These are phyloP conservation scores for Ciconia stormi DNA, from an alignment of 2,113 vertebrate genomes.

Conservation along the genomic window DNA sequence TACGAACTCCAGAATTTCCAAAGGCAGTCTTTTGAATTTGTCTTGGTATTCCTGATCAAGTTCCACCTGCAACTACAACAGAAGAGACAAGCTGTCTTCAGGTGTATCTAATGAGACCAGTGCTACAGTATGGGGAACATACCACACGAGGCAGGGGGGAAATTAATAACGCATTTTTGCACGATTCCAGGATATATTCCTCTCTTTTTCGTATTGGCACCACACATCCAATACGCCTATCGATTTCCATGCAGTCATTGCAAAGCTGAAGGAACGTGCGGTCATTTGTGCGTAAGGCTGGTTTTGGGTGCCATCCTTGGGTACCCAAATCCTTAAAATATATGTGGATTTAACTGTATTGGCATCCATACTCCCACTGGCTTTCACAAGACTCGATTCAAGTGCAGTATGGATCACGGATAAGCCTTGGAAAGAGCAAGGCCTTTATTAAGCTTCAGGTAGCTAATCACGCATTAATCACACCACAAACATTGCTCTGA, in stretches of 20 bases:
- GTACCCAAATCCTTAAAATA: constrained; percentile 4
- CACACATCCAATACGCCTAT: background rate
- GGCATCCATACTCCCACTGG: constrained; percentile 9
- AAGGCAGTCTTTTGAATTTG: constrained; percentile 94
- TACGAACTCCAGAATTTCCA: constrained; percentile 97
- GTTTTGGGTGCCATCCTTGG: background rate
- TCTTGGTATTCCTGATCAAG: constrained; percentile 98
- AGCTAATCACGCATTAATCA: constrained; percentile 8
- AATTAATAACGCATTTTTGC: background rate
- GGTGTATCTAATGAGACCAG: background rate
- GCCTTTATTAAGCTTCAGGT: background rate
- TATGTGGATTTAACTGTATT: background rate
- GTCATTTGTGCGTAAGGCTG: background rate
- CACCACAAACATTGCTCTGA: background rate
- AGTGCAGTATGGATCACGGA: background rate
- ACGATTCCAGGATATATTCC: background rate
- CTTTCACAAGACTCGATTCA: background rate
- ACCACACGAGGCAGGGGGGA: background rate
- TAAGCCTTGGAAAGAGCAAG: constrained; percentile 5
- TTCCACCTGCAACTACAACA: constrained; percentile 88
- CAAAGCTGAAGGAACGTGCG: constrained; percentile 32
- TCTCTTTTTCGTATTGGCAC: background rate
- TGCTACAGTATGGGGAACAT: background rate
- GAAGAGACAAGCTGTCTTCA: constrained; percentile 50
- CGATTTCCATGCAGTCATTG: constrained; percentile 35